phyloP scores from a whole-genome alignment of 2,888 invertebrate species.

The Diaprepes abbreviatus region DNA sequence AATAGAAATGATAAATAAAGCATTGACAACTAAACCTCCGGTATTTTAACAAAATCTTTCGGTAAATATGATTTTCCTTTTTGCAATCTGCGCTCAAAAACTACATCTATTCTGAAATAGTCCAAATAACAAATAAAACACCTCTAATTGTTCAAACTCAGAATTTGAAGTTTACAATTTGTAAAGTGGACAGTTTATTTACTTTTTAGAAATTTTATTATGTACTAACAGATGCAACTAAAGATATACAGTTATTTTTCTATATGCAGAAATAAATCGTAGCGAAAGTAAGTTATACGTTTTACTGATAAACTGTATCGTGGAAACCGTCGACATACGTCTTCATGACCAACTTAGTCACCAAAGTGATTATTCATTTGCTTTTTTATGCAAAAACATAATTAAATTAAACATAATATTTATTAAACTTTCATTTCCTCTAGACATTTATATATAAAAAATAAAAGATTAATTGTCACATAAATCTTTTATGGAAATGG shows the following conservation, averaged over 20 bases:
- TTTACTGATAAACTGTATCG: slow-evolving; percentile 4
- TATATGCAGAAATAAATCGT: not conserved
- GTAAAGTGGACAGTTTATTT: no score
- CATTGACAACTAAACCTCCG: no score
- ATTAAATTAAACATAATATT: not conserved
- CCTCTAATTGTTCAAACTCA: no score
- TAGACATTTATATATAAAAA: not conserved
- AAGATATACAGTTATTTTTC: not conserved
- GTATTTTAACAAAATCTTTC: no score
- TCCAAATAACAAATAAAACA: no score
- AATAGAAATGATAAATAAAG: no score
- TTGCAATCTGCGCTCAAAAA: no score
- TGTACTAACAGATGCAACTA: not conserved
- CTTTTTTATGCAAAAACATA: not conserved
- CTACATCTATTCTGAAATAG: no score
- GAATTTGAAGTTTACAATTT: no score
- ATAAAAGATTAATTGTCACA: no score
- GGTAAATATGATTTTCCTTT: no score
- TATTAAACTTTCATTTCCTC: not conserved
- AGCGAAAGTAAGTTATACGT: slow-evolving; percentile 1
- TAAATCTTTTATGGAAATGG: no score
- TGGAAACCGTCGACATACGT: slow-evolving; percentile 1
- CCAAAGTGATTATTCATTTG: not conserved
- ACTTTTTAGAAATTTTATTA: not conserved
- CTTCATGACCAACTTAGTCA: not conserved